These are phyloP conservation scores for Trachelus tabidus DNA, from an alignment of 2,888 invertebrate genomes.

Conservation along the genomic window DNA sequence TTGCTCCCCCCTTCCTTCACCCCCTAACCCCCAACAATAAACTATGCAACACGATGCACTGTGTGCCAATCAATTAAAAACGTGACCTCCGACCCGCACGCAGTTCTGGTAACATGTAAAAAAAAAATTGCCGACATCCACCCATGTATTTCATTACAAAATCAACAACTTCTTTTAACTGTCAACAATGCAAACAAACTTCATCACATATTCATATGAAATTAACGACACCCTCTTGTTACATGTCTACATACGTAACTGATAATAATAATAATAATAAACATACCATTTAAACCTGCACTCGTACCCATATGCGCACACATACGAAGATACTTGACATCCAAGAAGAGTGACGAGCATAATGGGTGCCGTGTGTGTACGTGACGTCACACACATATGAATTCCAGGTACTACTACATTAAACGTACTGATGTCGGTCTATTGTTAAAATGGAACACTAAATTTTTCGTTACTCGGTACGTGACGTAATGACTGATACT, in stretches of 20 bases:
- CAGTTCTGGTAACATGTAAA: neutral
- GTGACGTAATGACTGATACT: too few species aligned
- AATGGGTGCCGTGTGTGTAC: neutral
- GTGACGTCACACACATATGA: neutral
- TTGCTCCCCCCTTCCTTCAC: neutral
- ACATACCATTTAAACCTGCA: neutral
- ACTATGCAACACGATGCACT: neutral
- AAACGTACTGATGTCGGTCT: neutral
- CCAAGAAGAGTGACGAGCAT: neutral
- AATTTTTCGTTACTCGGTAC: too few species aligned
- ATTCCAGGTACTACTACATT: neutral
- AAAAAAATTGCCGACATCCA: neutral
- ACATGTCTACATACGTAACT: neutral
- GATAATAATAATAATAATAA: neutral
- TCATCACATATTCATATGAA: neutral
- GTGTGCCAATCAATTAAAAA: neutral
- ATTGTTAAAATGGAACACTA: neutral
- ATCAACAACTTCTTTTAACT: neutral
- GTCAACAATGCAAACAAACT: neutral
- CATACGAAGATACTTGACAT: neutral
- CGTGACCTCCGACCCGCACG: neutral
- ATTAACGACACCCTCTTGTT: neutral
- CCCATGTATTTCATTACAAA: neutral
- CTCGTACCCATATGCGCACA: neutral
- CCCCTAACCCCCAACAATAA: neutral